Evolutionary conservation across 2,113 vertebrate species (phyloP).

Genomic region (Trochalopteron elliotii): DNA sequence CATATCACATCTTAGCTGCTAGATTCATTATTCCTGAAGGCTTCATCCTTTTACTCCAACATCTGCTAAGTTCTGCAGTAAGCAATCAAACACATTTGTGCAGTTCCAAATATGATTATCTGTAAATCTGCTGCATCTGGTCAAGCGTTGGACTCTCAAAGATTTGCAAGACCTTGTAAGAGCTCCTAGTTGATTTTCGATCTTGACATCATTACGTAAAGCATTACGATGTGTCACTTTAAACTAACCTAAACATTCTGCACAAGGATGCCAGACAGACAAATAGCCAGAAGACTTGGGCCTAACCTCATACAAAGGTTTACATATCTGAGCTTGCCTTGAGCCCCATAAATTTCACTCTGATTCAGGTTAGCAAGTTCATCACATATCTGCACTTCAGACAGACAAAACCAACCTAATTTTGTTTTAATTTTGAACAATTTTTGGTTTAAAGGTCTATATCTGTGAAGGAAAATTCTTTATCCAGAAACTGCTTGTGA

Average conservation of each 20-base stretch:
- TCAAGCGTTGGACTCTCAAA: slow-evolving; percentile 34
- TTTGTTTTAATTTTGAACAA: slow-evolving; percentile 62
- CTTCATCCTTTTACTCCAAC: slow-evolving; percentile 55
- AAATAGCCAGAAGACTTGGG: slow-evolving; percentile 29
- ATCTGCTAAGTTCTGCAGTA: slow-evolving; percentile 50
- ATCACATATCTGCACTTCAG: slow-evolving; percentile 57
- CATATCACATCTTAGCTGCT: slow-evolving; percentile 67
- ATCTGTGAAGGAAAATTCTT: slow-evolving; percentile 71
- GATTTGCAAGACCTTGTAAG: neutral
- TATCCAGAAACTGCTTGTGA: slow-evolving; percentile 68
- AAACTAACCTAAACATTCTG: slow-evolving; percentile 41
- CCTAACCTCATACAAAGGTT: slow-evolving; percentile 40
- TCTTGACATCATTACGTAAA: slow-evolving; percentile 35
- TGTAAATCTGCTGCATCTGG: slow-evolving; percentile 40
- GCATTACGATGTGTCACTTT: slow-evolving; percentile 39
- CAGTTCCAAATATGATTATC: slow-evolving; percentile 44
- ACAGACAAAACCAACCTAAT: slow-evolving; percentile 54
- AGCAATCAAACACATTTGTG: slow-evolving; percentile 52
- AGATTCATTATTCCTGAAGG: slow-evolving; percentile 70
- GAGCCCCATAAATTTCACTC: slow-evolving; percentile 38
- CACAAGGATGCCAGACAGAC: slow-evolving; percentile 42
- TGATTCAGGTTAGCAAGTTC: slow-evolving; percentile 35
- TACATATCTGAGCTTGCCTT: slow-evolving; percentile 13
- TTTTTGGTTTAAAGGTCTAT: slow-evolving; percentile 71
- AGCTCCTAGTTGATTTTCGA: neutral